Evolutionary conservation across 2,888 invertebrate species (phyloP), one percentile per base, ranked within the genome.

Genomic region (Xestoiulus laeticollis): DNA sequence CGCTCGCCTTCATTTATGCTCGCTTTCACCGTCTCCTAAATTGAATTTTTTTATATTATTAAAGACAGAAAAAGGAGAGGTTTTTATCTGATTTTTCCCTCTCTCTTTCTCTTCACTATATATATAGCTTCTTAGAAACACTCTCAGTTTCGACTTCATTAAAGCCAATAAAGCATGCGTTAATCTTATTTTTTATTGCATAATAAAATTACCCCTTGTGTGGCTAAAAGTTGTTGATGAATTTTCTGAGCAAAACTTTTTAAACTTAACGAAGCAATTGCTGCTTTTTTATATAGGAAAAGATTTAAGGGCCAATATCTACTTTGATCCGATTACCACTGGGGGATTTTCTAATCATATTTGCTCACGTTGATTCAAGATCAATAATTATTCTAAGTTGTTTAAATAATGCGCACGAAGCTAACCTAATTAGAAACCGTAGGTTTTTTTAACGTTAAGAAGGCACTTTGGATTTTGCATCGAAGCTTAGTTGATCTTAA

Each of bases 21-120:
- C 78, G 78, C 78, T 78, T 78, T 78, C 38, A 85, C 85, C 85
- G 85, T 85, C 43, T 43, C 38, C 85, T 32, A 85, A 85, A 44
- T 85, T 85, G 85, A 85, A 85, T 78, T 78, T 78, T 59, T 78
- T 78, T 78, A 30, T 78, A 78, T 78, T 78, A 78, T 78, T 78
- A 78, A 78, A 78, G 78, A 78, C 78, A 78, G 78, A 78, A 78
- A 78, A 78, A 78, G 78, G 78, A 78, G 78, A 78, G 78, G 78
- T 78, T 78, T 78, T 78, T 78, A 78, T 78, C 78, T 78, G 78
- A 78, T 78, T 78, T 78, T 78, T 30, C 30, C 78, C 78, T 30
- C 30, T 78, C 26, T 68, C 68, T 78, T 12, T 30, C 30, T 78
- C 78, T 30, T 53, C n/a, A 53, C 78, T 48, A 1, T 48, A 16